These are phyloP conservation scores for Stictocephala bisonia DNA, from an alignment of 2,888 invertebrate genomes.

Conservation along the genomic window DNA sequence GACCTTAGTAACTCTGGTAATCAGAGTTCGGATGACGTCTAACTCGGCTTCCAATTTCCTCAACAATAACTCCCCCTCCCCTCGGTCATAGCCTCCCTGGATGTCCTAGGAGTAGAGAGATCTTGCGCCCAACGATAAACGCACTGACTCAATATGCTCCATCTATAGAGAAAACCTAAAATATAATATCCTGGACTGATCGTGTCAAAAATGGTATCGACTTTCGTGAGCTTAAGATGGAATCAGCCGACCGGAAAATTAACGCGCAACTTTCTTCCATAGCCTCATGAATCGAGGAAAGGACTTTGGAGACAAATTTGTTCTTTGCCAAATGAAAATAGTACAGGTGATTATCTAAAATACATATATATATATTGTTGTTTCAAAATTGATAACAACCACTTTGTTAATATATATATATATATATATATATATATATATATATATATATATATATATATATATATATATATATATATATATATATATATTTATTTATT, in stretches of 20 bases:
- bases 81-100: no score
- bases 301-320: no score
- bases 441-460: no score
- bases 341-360: no score
- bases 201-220: conserved; percentile 31
- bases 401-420: no score
- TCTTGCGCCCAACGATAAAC: not conserved
- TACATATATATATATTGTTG: no score
- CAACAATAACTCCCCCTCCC: conserved; percentile 33
- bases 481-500: no score
- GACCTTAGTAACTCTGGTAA: conserved; percentile 10
- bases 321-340: no score
- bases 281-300: conserved; percentile 8
- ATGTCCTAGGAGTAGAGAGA: not conserved
- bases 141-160: not conserved
- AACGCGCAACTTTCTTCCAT: conserved; percentile 26
- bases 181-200: conserved; percentile 34
- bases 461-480: no score
- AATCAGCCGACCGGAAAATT: conserved; percentile 31
- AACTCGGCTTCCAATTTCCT: conserved; percentile 41
- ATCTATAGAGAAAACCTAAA: conserved; percentile 14
- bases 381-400: no score
- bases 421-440: no score
- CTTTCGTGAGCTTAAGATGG: conserved; percentile 3
- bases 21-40: conserved; percentile 7